Conservation (phyloP, 2,113 vertebrate species). For the Protobothrops mucrosquamatus region DNA sequence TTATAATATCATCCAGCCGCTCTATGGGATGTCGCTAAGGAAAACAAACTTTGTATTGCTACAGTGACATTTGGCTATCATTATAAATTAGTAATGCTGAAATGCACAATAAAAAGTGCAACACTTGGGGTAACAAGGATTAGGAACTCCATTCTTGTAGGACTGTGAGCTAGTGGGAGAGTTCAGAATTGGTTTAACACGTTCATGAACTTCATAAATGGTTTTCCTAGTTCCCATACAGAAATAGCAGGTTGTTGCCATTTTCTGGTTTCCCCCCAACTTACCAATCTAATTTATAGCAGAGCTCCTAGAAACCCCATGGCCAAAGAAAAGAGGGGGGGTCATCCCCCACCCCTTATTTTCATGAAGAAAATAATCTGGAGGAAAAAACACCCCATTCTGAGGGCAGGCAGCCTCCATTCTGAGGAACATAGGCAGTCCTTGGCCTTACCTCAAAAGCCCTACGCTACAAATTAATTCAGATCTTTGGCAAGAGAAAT, state of each 20-base stretch:
- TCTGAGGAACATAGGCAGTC: background rate
- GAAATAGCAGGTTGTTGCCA: background rate
- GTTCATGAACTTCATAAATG: background rate
- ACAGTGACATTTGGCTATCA: background rate
- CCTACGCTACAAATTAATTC: background rate
- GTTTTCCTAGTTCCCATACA: background rate
- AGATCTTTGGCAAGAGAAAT: background rate
- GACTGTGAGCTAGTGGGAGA: background rate
- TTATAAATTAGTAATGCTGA: background rate
- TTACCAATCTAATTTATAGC: background rate
- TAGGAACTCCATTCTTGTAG: background rate
- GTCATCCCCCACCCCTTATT: background rate
- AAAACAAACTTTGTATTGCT: background rate
- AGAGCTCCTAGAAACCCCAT: background rate
- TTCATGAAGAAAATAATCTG: background rate
- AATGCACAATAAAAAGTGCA: background rate
- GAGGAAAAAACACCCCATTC: background rate
- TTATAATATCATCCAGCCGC: background rate
- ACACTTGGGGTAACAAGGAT: background rate
- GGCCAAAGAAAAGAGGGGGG: background rate
- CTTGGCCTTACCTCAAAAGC: background rate
- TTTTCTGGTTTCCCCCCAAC: background rate
- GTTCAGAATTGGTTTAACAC: background rate
- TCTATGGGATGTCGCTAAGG: background rate
- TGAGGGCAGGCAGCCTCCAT: background rate